Evolutionary conservation across 2,797 vertebrate species (phyloP), one percentile per base, ranked within the genome.

Genomic region (Melopsittacus undulatus): DNA sequence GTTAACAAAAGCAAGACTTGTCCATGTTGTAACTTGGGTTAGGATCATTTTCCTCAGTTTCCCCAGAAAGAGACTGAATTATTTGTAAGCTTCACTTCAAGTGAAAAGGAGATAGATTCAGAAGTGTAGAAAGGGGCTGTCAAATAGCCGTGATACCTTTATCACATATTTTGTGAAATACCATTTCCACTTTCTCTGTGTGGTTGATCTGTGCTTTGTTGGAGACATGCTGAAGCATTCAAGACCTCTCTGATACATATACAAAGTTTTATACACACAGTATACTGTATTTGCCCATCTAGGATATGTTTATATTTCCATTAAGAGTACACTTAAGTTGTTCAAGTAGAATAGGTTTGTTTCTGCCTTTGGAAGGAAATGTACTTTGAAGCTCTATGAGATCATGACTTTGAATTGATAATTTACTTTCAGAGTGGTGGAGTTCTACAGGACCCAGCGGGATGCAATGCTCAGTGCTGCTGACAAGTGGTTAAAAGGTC

Each of bases 401-500:
- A 40, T 82, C 57, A 19, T 81, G 59, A 80, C 27, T 87, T 87
- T 51, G 24, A 52, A 17, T 11, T 92, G 13, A 48, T 95, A 63
- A 90, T 87, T 89, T 79, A 36, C 48, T 95, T 96, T 48, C 95
- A 99, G 99, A 61, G 98, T 99, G 90, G 98, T 98, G 63, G 97
- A 98, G 56, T 99, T 99, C 97, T 99, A 99, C 96, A 97, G 95
- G 76, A 96, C 80, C 48, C 99, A 99, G 94, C 97, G 98, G 20
- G 97, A 99, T 45, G 98, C 98, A 13, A 98, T 99, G 97, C 90
- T 99, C 87, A 29, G 87, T 83, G 98, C 99, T 49, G 99, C 99
- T 95, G 98, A 99, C 83, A 99, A 97, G 92, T 99, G 99, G 99
- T 97, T 99, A 82, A 98, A 97, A 98, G 99, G 99, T 99, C 89